A percentile compares a stretch with the other conserved stretches of the same genome.
These are phyloP conservation scores for Lymantria monacha DNA, from an alignment of 2,888 invertebrate genomes.

Conservation along the genomic window DNA sequence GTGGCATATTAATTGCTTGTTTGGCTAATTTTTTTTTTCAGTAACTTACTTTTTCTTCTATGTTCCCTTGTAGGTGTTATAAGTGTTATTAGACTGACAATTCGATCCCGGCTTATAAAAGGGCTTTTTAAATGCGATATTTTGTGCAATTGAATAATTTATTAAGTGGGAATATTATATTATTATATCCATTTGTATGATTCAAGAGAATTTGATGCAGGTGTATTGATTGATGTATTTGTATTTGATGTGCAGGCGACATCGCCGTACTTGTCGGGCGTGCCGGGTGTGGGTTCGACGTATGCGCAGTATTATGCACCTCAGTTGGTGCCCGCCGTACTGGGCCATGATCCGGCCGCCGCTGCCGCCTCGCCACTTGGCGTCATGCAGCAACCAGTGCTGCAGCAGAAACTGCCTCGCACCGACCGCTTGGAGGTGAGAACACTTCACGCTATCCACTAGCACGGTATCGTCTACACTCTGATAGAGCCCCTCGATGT, in stretches of 20 bases:
- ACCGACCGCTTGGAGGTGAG: conserved; percentile 98
- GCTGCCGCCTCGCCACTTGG: conserved; percentile 90
- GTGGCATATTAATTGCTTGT: conserved; percentile 51
- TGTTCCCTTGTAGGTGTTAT: conserved; percentile 15
- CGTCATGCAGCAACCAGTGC: conserved; percentile 92
- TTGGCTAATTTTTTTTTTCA: conserved; percentile 48
- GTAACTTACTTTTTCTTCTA: conserved; percentile 7
- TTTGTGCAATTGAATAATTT: neutral
- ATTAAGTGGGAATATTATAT: neutral
- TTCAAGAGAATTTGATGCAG: neutral
- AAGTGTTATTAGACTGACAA: conserved; percentile 11
- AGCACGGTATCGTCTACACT: conserved; percentile 44
- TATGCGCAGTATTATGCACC: conserved; percentile 96
- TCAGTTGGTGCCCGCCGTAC: conserved; percentile 94
- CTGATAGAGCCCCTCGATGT: conserved; percentile 66
- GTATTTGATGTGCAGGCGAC: conserved; percentile 84
- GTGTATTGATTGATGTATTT: neutral
- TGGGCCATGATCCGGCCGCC: conserved; percentile 92
- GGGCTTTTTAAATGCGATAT: conserved; percentile 12
- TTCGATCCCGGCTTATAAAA: conserved; percentile 23
- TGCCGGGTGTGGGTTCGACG: conserved; percentile 93
- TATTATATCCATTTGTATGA: neutral
- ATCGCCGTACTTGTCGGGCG: conserved; percentile 95
- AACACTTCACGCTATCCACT: conserved; percentile 27
- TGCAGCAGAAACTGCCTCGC: conserved; percentile 96